Base-by-base conservation (phyloP, 2,888 invertebrate species). In the Trichogramma evanescens region DNA sequence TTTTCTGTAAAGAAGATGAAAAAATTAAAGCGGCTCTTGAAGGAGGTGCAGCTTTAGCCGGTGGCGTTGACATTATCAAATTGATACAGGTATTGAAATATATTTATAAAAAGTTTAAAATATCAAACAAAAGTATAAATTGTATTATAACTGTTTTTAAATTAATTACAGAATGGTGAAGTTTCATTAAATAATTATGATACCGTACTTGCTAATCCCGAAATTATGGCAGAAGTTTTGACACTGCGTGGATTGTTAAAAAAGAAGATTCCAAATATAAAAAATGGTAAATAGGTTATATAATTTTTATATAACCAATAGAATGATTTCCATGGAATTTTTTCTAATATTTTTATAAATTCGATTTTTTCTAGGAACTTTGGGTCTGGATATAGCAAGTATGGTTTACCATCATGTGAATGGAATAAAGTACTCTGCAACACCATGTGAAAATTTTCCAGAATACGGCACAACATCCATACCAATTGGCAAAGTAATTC, bases 241-340 rank as follows among this genome's bases (percentile, higher is more conserved):
- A 81, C 84, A 0, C 80, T 94, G 59, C 82, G 91, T 64, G 93
- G 93, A 2, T 72, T 93, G 50, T 80, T 94, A 82, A 91, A 88
- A 70, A 84, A 80, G 63, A 86, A 84, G 69, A 92, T 91, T 76
- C 94, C 94, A 10, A 66, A n/a, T 69, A 78, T 84, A 0, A 82
- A 81, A 69, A 66, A 70, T 46, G 74, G 75, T 76, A 62, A 48
- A 45, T 61, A 10, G 9, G 6, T 58, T n/a, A 50, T n/a, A 41
- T 6, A 50, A 60, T 51, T 45, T 45, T 46, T 43, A 42, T 43
- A 42, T 48, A 7, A 10, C 6, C 38, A 42, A 6, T 45, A 40
- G 45, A 42, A 7, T 7, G 13, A 7, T 55, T 55, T 48, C 38
- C 26, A 10, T n/a, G 48, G n/a, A 52, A 46, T 48, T 45, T 49